Percentiles rank a stretch among this genome's conserved stretches.
These are phyloP conservation scores for Eueides isabella DNA, from an alignment of 1,140 invertebrate species.

Conservation along the genomic window DNA sequence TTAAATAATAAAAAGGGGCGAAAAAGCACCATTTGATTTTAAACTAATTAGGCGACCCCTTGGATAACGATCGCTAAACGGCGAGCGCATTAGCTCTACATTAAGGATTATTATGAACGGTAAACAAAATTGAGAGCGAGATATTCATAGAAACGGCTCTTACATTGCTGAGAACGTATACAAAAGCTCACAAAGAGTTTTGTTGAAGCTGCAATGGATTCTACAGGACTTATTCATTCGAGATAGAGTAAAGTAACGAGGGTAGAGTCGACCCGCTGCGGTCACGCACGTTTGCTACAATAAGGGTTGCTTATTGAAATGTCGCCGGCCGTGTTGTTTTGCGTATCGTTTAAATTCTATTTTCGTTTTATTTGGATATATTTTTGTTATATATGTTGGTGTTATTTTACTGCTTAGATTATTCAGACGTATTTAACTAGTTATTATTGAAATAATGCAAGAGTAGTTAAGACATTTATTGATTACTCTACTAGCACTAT, in stretches of 20 bases:
- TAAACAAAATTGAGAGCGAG: slow-evolving; percentile 29
- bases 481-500: too few relatives aligned
- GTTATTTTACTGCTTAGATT: not conserved
- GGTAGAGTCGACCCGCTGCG: slow-evolving; percentile 43
- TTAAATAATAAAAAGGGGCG: slow-evolving; percentile 39
- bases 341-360: slow-evolving; percentile 31
- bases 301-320: slow-evolving; percentile 34
- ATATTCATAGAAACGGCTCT: not conserved
- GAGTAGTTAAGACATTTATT: too few relatives aligned
- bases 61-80: slow-evolving; percentile 51
- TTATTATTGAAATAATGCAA: too few relatives aligned
- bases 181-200: slow-evolving; percentile 7
- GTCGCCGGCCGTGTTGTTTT: slow-evolving; percentile 25
- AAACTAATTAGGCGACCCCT: slow-evolving; percentile 63
- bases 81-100: slow-evolving; percentile 38
- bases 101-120: slow-evolving; percentile 44
- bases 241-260: slow-evolving; percentile 23
- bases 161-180: slow-evolving; percentile 39
- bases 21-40: slow-evolving; percentile 61
- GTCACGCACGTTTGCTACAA: slow-evolving; percentile 50
- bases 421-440: too few relatives aligned
- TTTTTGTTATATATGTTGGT: not conserved
- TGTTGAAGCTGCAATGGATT: slow-evolving; percentile 6
- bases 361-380: slow-evolving; percentile 6
- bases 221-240: not conserved